Evolutionary conservation across 1,140 invertebrate genomes (phyloP).

Genomic region (Eciton burchellii): DNA sequence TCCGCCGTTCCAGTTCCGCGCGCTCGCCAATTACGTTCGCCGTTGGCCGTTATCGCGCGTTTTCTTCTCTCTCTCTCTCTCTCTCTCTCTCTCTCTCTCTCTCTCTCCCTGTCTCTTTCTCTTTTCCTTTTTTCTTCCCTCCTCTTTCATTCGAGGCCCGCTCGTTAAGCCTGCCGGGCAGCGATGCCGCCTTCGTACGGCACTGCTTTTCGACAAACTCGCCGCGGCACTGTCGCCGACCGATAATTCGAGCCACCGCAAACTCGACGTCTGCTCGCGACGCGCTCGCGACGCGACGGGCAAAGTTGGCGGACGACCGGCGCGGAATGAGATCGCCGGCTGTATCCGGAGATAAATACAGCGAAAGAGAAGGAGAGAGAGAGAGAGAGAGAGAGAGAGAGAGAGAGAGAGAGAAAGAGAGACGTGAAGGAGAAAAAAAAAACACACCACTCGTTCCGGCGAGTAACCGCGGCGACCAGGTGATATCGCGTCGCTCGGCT

Average conservation of each 20-base stretch:
- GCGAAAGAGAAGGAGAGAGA: not conserved
- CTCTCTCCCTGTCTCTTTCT: not conserved
- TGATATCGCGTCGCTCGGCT: slow-evolving; percentile 47
- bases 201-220: slow-evolving; percentile 74
- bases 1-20: slow-evolving; percentile 51
- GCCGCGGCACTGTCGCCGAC: slow-evolving; percentile 68
- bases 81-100: too few species aligned
- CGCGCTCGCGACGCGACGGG: slow-evolving; percentile 56
- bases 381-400: slow-evolving; percentile 1
- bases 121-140: not conserved
- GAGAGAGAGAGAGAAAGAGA: not conserved
- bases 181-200: slow-evolving; percentile 57
- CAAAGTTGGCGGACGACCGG: slow-evolving; percentile 69
- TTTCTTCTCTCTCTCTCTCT: not conserved
- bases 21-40: slow-evolving; percentile 52
- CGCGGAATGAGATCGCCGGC: slow-evolving; percentile 61
- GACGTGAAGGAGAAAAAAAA: not conserved
- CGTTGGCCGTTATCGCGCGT: slow-evolving; percentile 34
- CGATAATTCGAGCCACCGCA: slow-evolving; percentile 74
- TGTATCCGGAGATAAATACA: slow-evolving; percentile 66
- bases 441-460: slow-evolving; percentile 14
- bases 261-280: slow-evolving; percentile 71
- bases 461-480: slow-evolving; percentile 25
- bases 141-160: not conserved
- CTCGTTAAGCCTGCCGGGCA: not conserved